Conservation (phyloP, 2,113 vertebrate genomes). For the Triplophysa dalaica region DNA sequence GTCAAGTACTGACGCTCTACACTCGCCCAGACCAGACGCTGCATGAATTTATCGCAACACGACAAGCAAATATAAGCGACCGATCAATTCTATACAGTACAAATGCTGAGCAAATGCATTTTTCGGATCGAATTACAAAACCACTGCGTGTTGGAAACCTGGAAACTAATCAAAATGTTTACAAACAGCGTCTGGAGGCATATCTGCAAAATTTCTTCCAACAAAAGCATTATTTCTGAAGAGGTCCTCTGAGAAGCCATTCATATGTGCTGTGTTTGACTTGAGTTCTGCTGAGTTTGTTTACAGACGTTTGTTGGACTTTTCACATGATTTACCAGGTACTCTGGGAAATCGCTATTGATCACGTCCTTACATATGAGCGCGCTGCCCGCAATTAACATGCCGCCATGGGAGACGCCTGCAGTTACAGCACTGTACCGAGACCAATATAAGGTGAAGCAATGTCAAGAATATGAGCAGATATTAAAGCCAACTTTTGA, state of each 20-base stretch:
- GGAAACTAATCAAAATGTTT: slow-evolving; percentile 40
- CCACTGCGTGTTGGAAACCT: not conserved
- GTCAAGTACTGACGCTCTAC: not conserved
- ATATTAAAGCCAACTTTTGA: slow-evolving; percentile 22
- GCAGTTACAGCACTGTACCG: slow-evolving; percentile 25
- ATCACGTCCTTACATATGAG: slow-evolving; percentile 37
- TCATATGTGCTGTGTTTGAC: slow-evolving; percentile 46
- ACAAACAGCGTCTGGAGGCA: not conserved
- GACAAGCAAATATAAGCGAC: slow-evolving; percentile 22
- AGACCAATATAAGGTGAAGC: slow-evolving; percentile 16
- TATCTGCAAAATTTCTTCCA: slow-evolving; percentile 19
- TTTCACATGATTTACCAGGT: slow-evolving; percentile 42
- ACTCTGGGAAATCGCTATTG: slow-evolving; percentile 50
- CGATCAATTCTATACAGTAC: slow-evolving; percentile 18
- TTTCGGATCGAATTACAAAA: slow-evolving; percentile 10
- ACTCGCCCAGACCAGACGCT: not conserved
- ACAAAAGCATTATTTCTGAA: slow-evolving; percentile 43
- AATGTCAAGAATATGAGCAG: slow-evolving; percentile 25
- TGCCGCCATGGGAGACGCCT: slow-evolving; percentile 9
- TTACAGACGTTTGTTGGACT: slow-evolving; percentile 40
- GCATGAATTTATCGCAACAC: not conserved
- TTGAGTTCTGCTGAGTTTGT: slow-evolving; percentile 43
- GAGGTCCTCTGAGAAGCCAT: slow-evolving; percentile 24
- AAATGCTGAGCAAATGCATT: slow-evolving; percentile 33
- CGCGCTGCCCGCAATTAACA: slow-evolving; percentile 38